These are phyloP conservation scores for Patiria pectinifera DNA, from an alignment of 53 echinoderm and acorn worm species.

Conservation along the genomic window DNA sequence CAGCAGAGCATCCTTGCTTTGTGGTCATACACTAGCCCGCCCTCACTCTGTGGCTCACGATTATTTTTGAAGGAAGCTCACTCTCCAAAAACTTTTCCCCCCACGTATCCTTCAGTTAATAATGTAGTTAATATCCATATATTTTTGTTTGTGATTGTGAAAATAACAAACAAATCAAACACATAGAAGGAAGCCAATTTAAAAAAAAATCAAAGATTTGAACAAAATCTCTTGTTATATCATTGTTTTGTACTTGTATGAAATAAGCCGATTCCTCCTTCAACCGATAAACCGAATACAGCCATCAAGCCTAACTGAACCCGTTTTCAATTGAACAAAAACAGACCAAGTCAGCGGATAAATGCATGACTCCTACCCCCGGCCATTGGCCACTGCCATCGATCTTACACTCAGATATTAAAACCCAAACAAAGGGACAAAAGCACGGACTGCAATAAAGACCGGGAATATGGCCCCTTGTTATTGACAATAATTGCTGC, in stretches of 20 bases:
- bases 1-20: slow-evolving; percentile 1
- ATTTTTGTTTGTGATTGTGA: too few relatives aligned
- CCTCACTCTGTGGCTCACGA: slow-evolving; percentile 6
- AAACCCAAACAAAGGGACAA: slow-evolving; percentile 27
- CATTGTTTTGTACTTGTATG: too few relatives aligned
- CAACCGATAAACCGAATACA: neutral
- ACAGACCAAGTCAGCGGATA: neutral
- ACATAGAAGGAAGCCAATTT: too few relatives aligned
- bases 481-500: slow-evolving; percentile 32
- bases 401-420: slow-evolving; percentile 52
- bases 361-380: neutral
- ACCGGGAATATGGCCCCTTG: neutral
- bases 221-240: too few relatives aligned
- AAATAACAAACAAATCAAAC: too few relatives aligned
- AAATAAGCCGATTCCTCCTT: too few relatives aligned
- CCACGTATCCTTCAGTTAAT: neutral
- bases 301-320: neutral
- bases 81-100: neutral
- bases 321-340: neutral
- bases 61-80: neutral
- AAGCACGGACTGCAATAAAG: neutral
- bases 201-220: too few relatives aligned
- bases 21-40: slow-evolving; percentile 30
- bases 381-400: slow-evolving; percentile 23
- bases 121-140: too few relatives aligned